Conservation (phyloP, 2,797 vertebrate species). For the Sebastiscus tertius region DNA sequence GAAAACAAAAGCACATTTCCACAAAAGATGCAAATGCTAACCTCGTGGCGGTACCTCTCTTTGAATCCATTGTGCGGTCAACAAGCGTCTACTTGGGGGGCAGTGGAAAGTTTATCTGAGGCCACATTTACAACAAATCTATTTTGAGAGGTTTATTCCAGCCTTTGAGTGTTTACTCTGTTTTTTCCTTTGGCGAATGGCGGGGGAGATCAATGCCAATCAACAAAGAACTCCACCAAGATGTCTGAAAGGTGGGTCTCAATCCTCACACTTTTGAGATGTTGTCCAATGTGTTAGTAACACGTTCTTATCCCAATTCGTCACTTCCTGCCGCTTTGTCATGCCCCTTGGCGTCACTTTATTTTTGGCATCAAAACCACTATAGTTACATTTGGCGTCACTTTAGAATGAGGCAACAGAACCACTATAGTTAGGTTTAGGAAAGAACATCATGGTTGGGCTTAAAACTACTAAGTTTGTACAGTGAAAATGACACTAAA, state of each 20-base stretch:
- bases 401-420: no score
- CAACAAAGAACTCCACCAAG: background rate
- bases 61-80: background rate
- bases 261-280: background rate
- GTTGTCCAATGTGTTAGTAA: background rate
- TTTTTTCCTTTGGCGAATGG: background rate
- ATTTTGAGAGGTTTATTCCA: background rate
- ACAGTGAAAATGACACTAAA: no score
- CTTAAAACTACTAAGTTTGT: no score
- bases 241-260: background rate
- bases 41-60: background rate
- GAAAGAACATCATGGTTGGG: no score
- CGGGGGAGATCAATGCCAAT: constrained; percentile 7
- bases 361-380: no score
- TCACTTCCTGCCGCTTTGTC: no score
- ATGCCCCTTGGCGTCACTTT: no score
- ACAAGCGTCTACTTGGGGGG: background rate
- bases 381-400: no score
- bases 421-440: no score
- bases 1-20: background rate
- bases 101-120: background rate
- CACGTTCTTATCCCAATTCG: no score
- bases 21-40: background rate
- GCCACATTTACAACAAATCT: background rate
- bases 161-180: background rate